Evolutionary conservation across 2,113 vertebrate species (phyloP).

Genomic region (Cochlearius cochlearius): DNA sequence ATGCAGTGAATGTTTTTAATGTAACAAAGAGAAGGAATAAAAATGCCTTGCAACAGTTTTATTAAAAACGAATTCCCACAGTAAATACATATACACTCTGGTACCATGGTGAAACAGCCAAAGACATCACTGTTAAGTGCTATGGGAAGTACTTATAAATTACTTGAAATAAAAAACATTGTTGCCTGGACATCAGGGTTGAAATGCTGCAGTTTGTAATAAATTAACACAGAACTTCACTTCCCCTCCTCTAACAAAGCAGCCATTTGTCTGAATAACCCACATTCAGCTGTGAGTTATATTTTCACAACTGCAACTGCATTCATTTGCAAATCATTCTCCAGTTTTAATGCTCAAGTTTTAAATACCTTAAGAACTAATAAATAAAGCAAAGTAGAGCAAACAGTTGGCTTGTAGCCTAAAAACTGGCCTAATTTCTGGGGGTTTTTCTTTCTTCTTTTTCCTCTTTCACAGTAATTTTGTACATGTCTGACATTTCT

Average conservation of each 20-base stretch:
- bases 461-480: constrained; percentile 67
- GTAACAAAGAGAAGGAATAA: constrained; percentile 83
- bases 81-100: constrained; percentile 82
- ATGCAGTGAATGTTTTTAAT: constrained; percentile 80
- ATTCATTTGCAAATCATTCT: constrained; percentile 97
- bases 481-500: constrained; percentile 71
- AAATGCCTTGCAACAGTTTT: constrained; percentile 82
- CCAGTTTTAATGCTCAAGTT: constrained; percentile 88
- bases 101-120: constrained; percentile 75
- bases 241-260: constrained; percentile 83
- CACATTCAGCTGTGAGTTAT: constrained; percentile 90
- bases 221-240: constrained; percentile 90
- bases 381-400: constrained; percentile 88
- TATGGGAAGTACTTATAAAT: constrained; percentile 86
- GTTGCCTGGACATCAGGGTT: constrained; percentile 94
- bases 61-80: constrained; percentile 90
- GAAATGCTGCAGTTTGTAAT: constrained; percentile 95
- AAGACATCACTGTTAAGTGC: constrained; percentile 81
- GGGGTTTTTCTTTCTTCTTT: constrained; percentile 61
- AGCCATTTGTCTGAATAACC: constrained; percentile 88
- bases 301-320: constrained; percentile 92
- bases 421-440: constrained; percentile 83
- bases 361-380: constrained; percentile 92
- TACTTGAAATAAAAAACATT: constrained; percentile 87
- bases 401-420: constrained; percentile 86